Evolutionary conservation across 2,113 vertebrate genomes (phyloP), one percentile per base, ranked within the genome.

Genomic region (Trogon surrucura): DNA sequence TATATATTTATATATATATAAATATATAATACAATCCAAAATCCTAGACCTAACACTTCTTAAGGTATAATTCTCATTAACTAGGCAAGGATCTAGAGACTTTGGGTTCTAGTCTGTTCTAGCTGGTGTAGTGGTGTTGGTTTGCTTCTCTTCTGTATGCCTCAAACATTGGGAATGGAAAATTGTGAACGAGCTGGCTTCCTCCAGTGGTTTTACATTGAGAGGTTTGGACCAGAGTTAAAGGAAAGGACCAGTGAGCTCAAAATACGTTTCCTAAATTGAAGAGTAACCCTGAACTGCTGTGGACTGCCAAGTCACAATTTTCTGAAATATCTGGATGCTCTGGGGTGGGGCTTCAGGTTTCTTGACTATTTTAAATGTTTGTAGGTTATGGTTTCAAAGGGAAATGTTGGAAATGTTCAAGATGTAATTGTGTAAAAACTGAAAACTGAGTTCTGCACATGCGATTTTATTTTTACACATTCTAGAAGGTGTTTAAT

Each of bases 41-140:
- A 98, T 98, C 98, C 98, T 98, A 97, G 98, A 98, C 98, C 98
- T 98, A 98, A 98, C 98, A 98, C 98, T 98, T 99, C 91, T 96
- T 80, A 84, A 93, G 56, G 84, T 73, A 25, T 88, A 69, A 88
- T 84, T 93, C 53, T 95, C 88, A 64, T 96, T 67, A 90, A 80
- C 30, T 84, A 90, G 96, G 89, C 65, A 80, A 86, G 88, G 95
- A 85, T 95, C 82, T 94, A 93, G 94, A 89, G 85, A 95, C 95
- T 97, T 94, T 95, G 93, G 90, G 96, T 96, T 97, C 93, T 92
- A 20, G 34, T 91, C 61, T 94, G 65, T 95, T 95, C 70, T 73
- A 88, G n/a, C 50, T 95, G 90, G 69, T 97, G 89, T 78, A 96
- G 48, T 97, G 92, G 96, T 96, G 72, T 96, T 96, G 92, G 70